A percentile compares a stretch with the other conserved stretches of the same genome.
phyloP scores from a whole-genome alignment of 2,888 invertebrate genomes.

The Nymphalis urticae region DNA sequence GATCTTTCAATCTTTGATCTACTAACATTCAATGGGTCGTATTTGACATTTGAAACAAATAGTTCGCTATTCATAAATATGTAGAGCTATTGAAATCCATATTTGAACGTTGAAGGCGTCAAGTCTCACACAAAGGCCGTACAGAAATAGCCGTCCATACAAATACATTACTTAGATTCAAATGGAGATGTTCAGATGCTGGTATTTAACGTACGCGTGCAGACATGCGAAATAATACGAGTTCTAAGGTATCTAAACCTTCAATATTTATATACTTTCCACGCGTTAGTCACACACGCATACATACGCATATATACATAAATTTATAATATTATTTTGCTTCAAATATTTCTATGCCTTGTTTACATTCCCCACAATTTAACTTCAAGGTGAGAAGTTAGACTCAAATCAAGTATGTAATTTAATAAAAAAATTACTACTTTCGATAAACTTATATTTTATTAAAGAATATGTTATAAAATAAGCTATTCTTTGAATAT shows the following conservation, averaged over 20 bases:
- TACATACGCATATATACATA: background rate
- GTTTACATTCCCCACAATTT: too few species aligned
- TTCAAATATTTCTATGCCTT: too few species aligned
- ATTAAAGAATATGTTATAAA: too few species aligned
- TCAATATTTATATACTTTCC: conserved; percentile 3
- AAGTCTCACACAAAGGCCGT: conserved; percentile 37
- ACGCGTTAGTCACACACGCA: background rate
- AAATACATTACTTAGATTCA: conserved; percentile 30
- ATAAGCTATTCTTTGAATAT: too few species aligned
- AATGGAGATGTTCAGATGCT: conserved; percentile 27
- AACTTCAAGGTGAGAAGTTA: too few species aligned
- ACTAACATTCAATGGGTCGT: conserved; percentile 17
- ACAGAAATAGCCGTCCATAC: conserved; percentile 39
- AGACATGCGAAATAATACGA: conserved; percentile 8
- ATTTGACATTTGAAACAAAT: conserved; percentile 27
- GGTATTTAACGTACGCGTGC: conserved; percentile 21
- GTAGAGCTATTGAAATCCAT: conserved; percentile 33
- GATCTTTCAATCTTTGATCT: background rate
- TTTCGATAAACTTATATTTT: too few species aligned
- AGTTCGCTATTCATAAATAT: conserved; percentile 34
- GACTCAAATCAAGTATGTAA: too few species aligned
- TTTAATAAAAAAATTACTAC: too few species aligned
- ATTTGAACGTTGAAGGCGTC: conserved; percentile 38
- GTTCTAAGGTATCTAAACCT: conserved; percentile 10
- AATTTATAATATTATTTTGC: background rate